Base-by-base conservation (phyloP, 2,797 vertebrate species). In the Podarcis siculus region DNA sequence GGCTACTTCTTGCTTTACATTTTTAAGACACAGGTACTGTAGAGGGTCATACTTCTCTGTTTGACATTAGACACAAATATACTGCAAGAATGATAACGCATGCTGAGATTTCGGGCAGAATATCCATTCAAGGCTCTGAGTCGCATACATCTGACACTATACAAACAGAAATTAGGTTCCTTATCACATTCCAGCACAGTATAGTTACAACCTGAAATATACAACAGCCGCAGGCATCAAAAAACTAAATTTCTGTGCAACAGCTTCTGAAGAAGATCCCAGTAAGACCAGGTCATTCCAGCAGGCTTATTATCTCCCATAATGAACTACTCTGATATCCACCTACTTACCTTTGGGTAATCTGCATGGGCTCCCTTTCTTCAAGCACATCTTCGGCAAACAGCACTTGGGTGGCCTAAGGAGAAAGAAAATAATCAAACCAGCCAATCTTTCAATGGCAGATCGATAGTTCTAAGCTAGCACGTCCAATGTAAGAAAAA, bases 341-440 rank as follows among this genome's bases (percentile, higher is more conserved):
- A 23, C 5, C 8, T 66, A 78, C 95, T 97, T 91, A 97, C 97
- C 96, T 97, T 89, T 96, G 95, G 79, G 94, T 92, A 76, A 89
- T 90, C 82, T 96, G 93, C 91, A 94, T 93, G 86, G 94, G 94
- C 37, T 95, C 95, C 79, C 90, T 95, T 6, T 94, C 96, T 94
- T 95, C 96, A 92, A 2, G 91, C 21, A 45, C 92, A 86, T 95
- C 93, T 92, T 95, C 95, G 91, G 96, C 87, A 92, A 96, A 92
- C 2, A 94, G 86, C 25, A 91, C 86, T 91, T 97, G 96, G 86
- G 95, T 96, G 85, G 89, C 94, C 96, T 97, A 91, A 64, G 95
- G 94, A 95, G 75, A 94, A 91, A 96, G 61, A 94, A 82, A 85
- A 92, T 39, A 80, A 87, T 90, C 45, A 88, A 0, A 35, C 76